Conservation (phyloP, 2,888 invertebrate genomes). For the Parascotia fuliginaria region DNA sequence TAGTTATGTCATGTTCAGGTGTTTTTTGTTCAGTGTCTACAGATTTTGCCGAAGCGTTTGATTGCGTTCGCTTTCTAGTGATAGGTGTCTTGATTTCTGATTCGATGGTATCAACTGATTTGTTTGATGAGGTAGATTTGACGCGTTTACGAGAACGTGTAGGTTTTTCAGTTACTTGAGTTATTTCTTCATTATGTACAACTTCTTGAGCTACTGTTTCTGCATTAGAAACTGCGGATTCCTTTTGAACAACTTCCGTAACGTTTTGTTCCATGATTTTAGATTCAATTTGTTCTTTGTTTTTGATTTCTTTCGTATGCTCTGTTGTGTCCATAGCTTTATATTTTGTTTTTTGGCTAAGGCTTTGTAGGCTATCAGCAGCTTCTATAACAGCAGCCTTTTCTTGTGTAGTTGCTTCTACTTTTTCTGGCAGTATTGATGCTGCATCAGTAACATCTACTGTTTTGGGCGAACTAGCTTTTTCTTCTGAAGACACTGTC, state of each 20-base stretch:
- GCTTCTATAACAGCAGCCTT: background rate
- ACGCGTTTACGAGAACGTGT: slow-evolving; percentile 44
- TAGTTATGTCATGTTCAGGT: slow-evolving; percentile 44
- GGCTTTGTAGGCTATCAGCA: too few species aligned
- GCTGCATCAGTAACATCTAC: slow-evolving; percentile 5
- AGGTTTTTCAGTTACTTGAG: slow-evolving; percentile 19
- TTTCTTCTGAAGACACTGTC: slow-evolving; percentile 1
- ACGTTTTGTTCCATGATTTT: background rate
- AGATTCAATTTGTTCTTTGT: slow-evolving; percentile 6
- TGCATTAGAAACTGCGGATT: slow-evolving; percentile 2
- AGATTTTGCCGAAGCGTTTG: slow-evolving; percentile 60
- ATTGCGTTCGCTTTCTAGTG: slow-evolving; percentile 66
- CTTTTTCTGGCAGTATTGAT: background rate
- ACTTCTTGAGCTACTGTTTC: slow-evolving; percentile 15
- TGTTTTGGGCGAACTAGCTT: slow-evolving; percentile 9
- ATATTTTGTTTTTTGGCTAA: too few species aligned
- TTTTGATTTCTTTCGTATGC: too few species aligned
- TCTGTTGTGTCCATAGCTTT: too few species aligned
- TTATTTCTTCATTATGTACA: slow-evolving; percentile 13
- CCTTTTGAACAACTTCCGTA: slow-evolving; percentile 1
- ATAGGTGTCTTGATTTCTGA: slow-evolving; percentile 56
- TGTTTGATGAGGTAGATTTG: slow-evolving; percentile 53
- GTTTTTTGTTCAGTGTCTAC: slow-evolving; percentile 51
- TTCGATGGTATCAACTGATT: slow-evolving; percentile 33
- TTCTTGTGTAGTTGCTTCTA: background rate